phyloP scores from a whole-genome alignment of 2,113 vertebrate species.

The Oncorhynchus masou region DNA sequence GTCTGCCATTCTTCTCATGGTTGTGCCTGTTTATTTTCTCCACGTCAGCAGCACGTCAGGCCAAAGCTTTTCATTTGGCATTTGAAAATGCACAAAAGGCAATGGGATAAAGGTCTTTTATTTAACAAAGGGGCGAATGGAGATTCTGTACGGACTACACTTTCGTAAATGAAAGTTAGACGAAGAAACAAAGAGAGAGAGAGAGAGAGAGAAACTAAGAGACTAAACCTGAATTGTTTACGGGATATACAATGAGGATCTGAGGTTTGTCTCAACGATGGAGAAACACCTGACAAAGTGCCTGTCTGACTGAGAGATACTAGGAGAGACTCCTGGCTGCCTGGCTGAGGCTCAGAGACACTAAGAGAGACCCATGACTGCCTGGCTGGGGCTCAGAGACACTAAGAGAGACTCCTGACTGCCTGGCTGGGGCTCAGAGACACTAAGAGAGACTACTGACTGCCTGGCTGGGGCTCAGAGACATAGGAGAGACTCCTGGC shows the following conservation, averaged over 20 bases:
- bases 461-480: too few relatives aligned
- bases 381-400: background rate
- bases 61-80: constrained; percentile 39
- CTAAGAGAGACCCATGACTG: background rate
- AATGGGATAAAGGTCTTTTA: constrained; percentile 21
- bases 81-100: constrained; percentile 32
- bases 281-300: too few relatives aligned
- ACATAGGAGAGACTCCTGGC: too few relatives aligned
- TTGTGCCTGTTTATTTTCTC: constrained; percentile 1
- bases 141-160: background rate
- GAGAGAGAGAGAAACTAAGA: constrained; percentile 3
- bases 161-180: constrained; percentile 12
- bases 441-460: too few relatives aligned
- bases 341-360: background rate
- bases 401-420: background rate
- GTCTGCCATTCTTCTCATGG: constrained; percentile 10
- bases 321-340: background rate
- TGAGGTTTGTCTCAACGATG: background rate
- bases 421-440: too few relatives aligned
- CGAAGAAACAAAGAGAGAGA: background rate
- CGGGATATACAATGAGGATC: background rate
- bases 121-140: background rate
- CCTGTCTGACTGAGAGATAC: background rate
- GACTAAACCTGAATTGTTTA: background rate
- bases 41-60: constrained; percentile 31